phyloP scores from a whole-genome alignment of 1,140 invertebrate species.

The Macrocentrus cingulum region DNA sequence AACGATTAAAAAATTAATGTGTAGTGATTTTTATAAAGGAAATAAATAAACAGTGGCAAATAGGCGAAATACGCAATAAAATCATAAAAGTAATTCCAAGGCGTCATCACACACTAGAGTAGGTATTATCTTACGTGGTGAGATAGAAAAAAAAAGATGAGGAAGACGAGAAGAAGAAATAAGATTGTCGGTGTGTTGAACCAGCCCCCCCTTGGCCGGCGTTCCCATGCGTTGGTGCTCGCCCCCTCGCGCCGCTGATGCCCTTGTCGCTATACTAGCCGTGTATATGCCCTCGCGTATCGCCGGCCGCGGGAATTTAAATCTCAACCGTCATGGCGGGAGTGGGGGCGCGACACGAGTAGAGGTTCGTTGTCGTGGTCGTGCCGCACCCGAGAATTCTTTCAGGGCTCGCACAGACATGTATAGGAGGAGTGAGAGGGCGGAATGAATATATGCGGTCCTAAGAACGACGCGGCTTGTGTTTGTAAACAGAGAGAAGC shows the following conservation, averaged over 20 bases:
- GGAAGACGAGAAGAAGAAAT: too few relatives aligned
- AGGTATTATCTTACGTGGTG: too few relatives aligned
- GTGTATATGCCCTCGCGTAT: neutral
- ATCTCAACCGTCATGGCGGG: slow-evolving; percentile 50
- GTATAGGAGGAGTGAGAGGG: neutral
- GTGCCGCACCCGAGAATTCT: neutral
- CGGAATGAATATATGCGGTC: slow-evolving; percentile 1
- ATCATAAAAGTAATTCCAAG: too few relatives aligned
- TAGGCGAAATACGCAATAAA: too few relatives aligned
- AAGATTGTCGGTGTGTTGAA: too few relatives aligned
- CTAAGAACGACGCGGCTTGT: slow-evolving; percentile 20
- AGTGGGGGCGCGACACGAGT: slow-evolving; percentile 26
- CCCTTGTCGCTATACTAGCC: neutral
- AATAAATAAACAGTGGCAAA: too few relatives aligned
- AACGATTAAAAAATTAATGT: too few relatives aligned
- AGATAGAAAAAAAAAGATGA: too few relatives aligned
- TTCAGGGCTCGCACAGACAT: neutral
- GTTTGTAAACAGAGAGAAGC: slow-evolving; percentile 43
- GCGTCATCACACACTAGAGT: neutral
- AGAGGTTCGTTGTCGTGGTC: slow-evolving; percentile 1
- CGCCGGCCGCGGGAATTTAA: slow-evolving; percentile 45
- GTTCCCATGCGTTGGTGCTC: neutral
- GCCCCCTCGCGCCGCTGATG: neutral
- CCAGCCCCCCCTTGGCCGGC: too few relatives aligned
- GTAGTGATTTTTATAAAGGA: too few relatives aligned